Base-by-base conservation (phyloP, 2,113 vertebrate genomes). In the Garra rufa region DNA sequence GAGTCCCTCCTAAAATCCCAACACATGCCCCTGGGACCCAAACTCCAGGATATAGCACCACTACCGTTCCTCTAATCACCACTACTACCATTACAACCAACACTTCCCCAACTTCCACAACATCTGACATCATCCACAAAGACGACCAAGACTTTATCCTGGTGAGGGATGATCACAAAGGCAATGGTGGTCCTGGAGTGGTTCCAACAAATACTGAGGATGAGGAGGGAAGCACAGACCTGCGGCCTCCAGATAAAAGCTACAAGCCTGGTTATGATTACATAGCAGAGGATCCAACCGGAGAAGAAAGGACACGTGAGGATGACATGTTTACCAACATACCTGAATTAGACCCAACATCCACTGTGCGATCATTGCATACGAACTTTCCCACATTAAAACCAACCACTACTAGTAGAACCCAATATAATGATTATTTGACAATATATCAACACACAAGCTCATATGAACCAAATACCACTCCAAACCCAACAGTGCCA, bases 221-320 rank as follows among this genome's bases (percentile, higher is more conserved):
- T 8, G 81, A 78, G 52, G 65, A 86, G 77, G 94, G 94, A 24
- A 92, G 92, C 1, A 65, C 91, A 9, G 87, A 91, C 63, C 73
- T 85, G 50, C 41, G 48, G 48, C 69, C 76, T 13, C 50, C 74
- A 0, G 34, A 77, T 10, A 69, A 48, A 30, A 43, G 30, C 19
- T 89, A 91, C 67, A 91, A 90, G 17, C 91, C 89, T 10, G 91
- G 91, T 57, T 93, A 93, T 73, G 92, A 95, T 88, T 92, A 95
- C 69, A 86, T 93, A 44, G 92, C 93, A 30, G 92, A 92, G 43
- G 90, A 94, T 1, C 83, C 78, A 61, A 78, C 84, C 1, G 70
- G 63, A n/a, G 88, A 86, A n/a, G 89, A 89, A 26, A 88, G 73
- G 15, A 14, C 24, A 19, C 73, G 89, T 24, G 87, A 38, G 3